Percentiles rank a stretch among this genome's conserved stretches.
phyloP scores from a whole-genome alignment of 2,888 invertebrate species.

The Agrotis segetum region DNA sequence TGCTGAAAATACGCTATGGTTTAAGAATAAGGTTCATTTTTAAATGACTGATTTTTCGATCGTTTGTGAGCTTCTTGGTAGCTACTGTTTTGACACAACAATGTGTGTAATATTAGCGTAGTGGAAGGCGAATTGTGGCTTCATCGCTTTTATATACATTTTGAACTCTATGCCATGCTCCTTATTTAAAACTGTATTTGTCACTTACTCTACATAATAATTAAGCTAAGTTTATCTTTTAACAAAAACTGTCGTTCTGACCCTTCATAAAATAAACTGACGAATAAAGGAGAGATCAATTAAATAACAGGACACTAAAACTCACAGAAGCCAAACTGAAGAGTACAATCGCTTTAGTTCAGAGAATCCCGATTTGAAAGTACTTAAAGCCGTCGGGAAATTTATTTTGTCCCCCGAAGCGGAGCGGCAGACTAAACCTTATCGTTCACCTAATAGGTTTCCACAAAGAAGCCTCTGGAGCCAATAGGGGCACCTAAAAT shows the following conservation, averaged over 20 bases:
- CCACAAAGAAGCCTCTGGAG: conserved; percentile 60
- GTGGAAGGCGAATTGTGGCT: no score
- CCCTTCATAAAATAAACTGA: conserved; percentile 3
- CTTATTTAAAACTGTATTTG: no score
- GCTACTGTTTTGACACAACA: no score
- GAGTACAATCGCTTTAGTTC: conserved; percentile 50
- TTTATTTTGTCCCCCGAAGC: conserved; percentile 67
- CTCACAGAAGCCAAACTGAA: conserved; percentile 37
- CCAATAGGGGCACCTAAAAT: conserved; percentile 59
- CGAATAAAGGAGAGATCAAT: conserved; percentile 15
- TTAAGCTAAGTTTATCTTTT: no score
- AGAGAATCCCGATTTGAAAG: conserved; percentile 64
- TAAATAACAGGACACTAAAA: conserved; percentile 28
- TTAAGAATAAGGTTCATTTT: no score
- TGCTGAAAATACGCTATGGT: no score
- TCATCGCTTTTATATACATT: no score
- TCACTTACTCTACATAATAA: no score
- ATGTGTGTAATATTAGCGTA: no score
- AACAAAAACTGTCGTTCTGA: neutral
- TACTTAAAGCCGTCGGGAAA: conserved; percentile 69
- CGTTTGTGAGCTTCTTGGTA: no score
- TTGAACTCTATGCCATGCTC: no score
- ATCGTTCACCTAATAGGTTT: conserved; percentile 69
- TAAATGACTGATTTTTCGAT: no score
- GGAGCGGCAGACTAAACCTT: conserved; percentile 65